Conservation (phyloP, 1,140 invertebrate genomes). For the Drosophila santomea region DNA sequence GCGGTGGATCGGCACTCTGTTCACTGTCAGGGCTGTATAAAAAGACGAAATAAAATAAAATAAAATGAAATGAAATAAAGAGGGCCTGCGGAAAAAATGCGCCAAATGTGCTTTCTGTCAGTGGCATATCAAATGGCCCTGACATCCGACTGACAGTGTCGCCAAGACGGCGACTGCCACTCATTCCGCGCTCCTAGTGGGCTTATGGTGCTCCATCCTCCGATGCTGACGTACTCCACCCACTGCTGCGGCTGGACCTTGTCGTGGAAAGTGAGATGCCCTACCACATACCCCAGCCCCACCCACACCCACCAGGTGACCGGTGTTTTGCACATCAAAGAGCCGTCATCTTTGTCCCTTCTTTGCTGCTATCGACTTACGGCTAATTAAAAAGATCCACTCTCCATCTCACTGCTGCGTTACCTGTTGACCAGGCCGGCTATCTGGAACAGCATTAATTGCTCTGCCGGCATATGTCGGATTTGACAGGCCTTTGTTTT, state of each 20-base stretch:
- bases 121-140: conserved; percentile 70
- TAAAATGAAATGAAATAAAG: conserved; percentile 4
- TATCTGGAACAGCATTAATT: conserved; percentile 30
- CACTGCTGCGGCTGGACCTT: conserved; percentile 39
- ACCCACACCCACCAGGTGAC: conserved; percentile 34
- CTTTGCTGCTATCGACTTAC: conserved; percentile 60
- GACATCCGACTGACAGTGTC: conserved; percentile 73
- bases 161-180: conserved; percentile 69
- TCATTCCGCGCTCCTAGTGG: conserved; percentile 16
- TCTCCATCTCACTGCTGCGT: conserved; percentile 17
- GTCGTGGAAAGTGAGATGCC: conserved; percentile 10
- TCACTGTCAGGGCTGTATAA: conserved; percentile 46
- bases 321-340: conserved; percentile 65
- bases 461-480: conserved; percentile 24
- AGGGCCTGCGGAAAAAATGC: conserved; percentile 51
- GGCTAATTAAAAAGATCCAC: conserved; percentile 72
- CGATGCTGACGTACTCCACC: conserved; percentile 61
- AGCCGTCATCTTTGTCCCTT: conserved; percentile 41
- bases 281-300: neutral
- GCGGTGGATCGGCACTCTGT: conserved; percentile 43
- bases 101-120: conserved; percentile 71
- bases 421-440: conserved; percentile 30
- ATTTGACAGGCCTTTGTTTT: conserved; percentile 52
- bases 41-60: conserved; percentile 19
- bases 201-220: conserved; percentile 48